Conservation (phyloP, 1,140 invertebrate species). For the Fopius arisanus region DNA sequence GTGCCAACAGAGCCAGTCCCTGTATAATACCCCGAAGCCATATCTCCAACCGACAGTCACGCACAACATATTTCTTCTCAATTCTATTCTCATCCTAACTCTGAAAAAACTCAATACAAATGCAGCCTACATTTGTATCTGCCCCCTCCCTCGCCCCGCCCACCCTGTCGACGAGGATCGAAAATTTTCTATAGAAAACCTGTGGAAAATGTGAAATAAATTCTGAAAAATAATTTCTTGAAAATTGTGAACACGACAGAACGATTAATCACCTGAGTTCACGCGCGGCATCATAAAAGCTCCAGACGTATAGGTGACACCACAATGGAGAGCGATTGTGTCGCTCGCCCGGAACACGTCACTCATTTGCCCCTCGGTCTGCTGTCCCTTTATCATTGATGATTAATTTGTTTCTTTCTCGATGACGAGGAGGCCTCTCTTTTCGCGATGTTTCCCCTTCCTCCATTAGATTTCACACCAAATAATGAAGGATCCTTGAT, state of each 20-base stretch:
- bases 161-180: not conserved
- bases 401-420: slow-evolving; percentile 15
- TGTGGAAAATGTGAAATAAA: not conserved
- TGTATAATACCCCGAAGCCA: slow-evolving; percentile 20
- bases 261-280: slow-evolving; percentile 8
- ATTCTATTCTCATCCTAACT: not conserved
- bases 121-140: not conserved
- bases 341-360: slow-evolving; percentile 2
- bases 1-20: not conserved
- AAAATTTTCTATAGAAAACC: not conserved
- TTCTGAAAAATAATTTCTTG: not conserved
- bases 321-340: slow-evolving; percentile 5
- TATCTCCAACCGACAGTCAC: not conserved
- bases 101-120: not conserved
- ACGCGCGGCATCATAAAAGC: not conserved
- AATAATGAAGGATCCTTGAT: not conserved
- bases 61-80: slow-evolving; percentile 8
- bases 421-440: not conserved
- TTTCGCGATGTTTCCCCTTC: not conserved
- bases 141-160: too few relatives aligned
- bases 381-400: not conserved
- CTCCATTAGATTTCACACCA: not conserved
- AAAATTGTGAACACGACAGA: not conserved
- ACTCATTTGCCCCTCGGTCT: slow-evolving; percentile 1
- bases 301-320: not conserved